A percentile compares a stretch with the other conserved stretches of the same genome.
Evolutionary conservation across 1,140 invertebrate genomes (phyloP).

Genomic region (Papilio helenus): DNA sequence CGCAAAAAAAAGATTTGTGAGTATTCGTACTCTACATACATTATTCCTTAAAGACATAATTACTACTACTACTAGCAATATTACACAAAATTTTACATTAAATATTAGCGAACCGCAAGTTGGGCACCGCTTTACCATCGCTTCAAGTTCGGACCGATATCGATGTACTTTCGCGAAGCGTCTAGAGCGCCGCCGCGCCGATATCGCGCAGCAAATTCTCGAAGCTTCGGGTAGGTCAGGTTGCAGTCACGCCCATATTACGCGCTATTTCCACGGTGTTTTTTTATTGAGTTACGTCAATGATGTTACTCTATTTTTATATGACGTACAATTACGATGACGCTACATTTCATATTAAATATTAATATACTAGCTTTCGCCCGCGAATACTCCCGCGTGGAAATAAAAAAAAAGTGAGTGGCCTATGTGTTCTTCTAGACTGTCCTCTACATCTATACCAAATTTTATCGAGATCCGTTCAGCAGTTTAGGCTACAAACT

Average conservation of each 20-base stretch:
- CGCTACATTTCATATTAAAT: not conserved
- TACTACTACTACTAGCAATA: too few relatives aligned
- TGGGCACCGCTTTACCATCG: slow-evolving; percentile 10
- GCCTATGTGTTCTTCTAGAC: too few relatives aligned
- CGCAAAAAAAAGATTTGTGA: too few relatives aligned
- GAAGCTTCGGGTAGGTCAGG: slow-evolving; percentile 49
- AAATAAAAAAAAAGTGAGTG: too few relatives aligned
- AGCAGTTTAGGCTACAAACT: too few relatives aligned
- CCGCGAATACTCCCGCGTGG: too few relatives aligned
- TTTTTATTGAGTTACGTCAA: not conserved
- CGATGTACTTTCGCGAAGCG: slow-evolving; percentile 43
- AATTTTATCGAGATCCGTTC: too few relatives aligned
- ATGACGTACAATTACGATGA: not conserved
- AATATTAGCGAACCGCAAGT: slow-evolving; percentile 1
- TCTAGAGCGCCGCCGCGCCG: slow-evolving; percentile 36
- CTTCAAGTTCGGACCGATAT: slow-evolving; percentile 21
- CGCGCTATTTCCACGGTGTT: not conserved
- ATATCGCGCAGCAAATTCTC: slow-evolving; percentile 42
- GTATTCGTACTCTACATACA: too few relatives aligned
- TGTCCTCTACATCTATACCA: too few relatives aligned
- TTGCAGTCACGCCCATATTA: slow-evolving; percentile 39
- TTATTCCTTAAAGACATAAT: too few relatives aligned
- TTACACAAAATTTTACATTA: too few relatives aligned
- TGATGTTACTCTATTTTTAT: not conserved
- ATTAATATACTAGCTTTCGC: too few relatives aligned